A percentile compares a stretch with the other conserved stretches of the same genome.
Conservation (phyloP, 2,797 vertebrate species). For the Cyclopterus lumpus region DNA sequence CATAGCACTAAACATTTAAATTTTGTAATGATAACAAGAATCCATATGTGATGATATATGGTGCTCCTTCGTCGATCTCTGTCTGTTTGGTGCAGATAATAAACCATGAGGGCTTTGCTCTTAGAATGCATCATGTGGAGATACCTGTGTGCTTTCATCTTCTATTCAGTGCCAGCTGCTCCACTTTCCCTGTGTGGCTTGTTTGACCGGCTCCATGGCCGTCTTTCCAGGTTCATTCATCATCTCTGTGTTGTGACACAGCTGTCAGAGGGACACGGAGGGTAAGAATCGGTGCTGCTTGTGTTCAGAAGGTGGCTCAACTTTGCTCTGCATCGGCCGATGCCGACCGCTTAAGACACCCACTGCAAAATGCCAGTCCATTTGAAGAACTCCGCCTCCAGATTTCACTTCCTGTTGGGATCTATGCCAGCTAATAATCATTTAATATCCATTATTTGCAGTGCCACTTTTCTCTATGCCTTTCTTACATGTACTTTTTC, state of each 20-base stretch:
- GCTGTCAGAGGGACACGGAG: slow-evolving; percentile 28
- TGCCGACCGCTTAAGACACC: slow-evolving; percentile 32
- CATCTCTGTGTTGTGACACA: slow-evolving; percentile 45
- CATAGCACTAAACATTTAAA: slow-evolving; percentile 1
- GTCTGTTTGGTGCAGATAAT: slow-evolving; percentile 10
- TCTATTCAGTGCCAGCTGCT: slow-evolving; percentile 12
- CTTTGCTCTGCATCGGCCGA: too few species aligned
- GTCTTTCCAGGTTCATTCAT: slow-evolving; percentile 54
- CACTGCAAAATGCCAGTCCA: background rate
- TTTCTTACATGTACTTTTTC: slow-evolving; percentile 2
- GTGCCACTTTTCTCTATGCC: background rate
- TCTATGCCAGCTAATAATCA: background rate
- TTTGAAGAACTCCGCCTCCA: background rate
- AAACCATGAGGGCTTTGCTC: slow-evolving; percentile 4
- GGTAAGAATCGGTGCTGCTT: slow-evolving; percentile 6
- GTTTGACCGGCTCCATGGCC: background rate
- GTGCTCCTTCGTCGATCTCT: background rate
- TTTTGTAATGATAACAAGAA: slow-evolving; percentile 8
- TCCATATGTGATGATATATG: slow-evolving; percentile 1
- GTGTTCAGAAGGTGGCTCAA: slow-evolving; percentile 28
- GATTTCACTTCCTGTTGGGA: background rate
- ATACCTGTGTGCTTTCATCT: slow-evolving; percentile 17
- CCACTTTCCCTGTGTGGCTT: slow-evolving; percentile 16
- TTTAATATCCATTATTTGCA: background rate
- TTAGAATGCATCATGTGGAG: background rate